Evolutionary conservation across 2,888 invertebrate species (phyloP).

Genomic region (Brachylomia viminalis): DNA sequence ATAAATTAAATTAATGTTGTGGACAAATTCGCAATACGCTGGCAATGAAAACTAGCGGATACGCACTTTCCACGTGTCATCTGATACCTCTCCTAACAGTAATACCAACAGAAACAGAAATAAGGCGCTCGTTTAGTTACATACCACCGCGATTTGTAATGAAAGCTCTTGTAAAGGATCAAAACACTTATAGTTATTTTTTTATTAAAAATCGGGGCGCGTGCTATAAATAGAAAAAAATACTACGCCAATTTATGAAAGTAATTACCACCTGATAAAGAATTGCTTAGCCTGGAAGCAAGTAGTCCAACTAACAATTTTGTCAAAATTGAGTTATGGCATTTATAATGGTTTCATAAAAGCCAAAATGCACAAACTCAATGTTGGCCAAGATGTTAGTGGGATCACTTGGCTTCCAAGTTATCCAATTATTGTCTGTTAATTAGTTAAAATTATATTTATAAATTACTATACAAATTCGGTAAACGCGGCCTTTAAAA

Average conservation of each 20-base stretch:
- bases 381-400: background rate
- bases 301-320: background rate
- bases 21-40: conserved; percentile 12
- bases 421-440: background rate
- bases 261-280: background rate
- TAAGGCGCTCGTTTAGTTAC: background rate
- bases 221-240: background rate
- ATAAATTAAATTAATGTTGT: background rate
- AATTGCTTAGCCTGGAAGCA: background rate
- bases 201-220: background rate
- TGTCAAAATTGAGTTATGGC: background rate
- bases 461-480: background rate
- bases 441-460: background rate
- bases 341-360: background rate
- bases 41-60: background rate
- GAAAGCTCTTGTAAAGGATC: conserved; percentile 11
- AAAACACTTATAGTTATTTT: background rate
- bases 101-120: background rate
- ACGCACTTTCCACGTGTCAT: background rate
- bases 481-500: background rate
- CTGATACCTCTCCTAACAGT: background rate
- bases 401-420: background rate
- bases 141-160: background rate
- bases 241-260: background rate
- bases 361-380: background rate